Conservation (phyloP, 2,113 vertebrate species). For the Tapirus terrestris region DNA sequence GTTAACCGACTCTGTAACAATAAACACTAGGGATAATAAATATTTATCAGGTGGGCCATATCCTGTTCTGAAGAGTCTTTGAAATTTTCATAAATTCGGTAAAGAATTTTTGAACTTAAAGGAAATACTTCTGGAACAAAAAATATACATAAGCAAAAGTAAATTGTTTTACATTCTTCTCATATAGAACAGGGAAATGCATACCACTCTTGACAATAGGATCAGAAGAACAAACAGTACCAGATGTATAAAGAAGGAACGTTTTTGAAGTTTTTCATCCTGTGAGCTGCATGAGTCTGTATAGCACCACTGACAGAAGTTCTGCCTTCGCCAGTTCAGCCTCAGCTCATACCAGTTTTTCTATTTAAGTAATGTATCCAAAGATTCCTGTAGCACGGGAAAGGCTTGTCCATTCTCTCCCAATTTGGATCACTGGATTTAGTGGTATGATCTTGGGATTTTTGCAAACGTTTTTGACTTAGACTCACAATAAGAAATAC, state of each 20-base stretch:
- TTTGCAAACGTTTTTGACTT: neutral
- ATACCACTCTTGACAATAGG: conserved; percentile 45
- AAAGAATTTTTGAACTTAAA: conserved; percentile 68
- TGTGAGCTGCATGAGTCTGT: neutral
- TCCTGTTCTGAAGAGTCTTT: conserved; percentile 71
- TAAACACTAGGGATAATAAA: conserved; percentile 44
- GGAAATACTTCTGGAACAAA: conserved; percentile 60
- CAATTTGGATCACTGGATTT: neutral
- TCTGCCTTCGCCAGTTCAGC: neutral
- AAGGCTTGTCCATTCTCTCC: neutral
- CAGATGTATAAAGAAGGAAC: conserved; percentile 30
- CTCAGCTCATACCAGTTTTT: neutral
- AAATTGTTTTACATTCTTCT: conserved; percentile 57
- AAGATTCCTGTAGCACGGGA: neutral
- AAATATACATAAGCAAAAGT: conserved; percentile 46
- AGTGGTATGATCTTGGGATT: neutral
- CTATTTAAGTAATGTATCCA: neutral
- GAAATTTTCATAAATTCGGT: conserved; percentile 47
- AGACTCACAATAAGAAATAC: neutral
- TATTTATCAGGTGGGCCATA: conserved; percentile 33
- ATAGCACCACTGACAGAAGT: too few relatives aligned
- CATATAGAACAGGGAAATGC: conserved; percentile 30
- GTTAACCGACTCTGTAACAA: conserved; percentile 48
- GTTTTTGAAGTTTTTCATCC: conserved; percentile 35
- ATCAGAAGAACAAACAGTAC: conserved; percentile 50